Evolutionary conservation across 2,113 vertebrate genomes (phyloP).

Genomic region (Bubalus kerabau): DNA sequence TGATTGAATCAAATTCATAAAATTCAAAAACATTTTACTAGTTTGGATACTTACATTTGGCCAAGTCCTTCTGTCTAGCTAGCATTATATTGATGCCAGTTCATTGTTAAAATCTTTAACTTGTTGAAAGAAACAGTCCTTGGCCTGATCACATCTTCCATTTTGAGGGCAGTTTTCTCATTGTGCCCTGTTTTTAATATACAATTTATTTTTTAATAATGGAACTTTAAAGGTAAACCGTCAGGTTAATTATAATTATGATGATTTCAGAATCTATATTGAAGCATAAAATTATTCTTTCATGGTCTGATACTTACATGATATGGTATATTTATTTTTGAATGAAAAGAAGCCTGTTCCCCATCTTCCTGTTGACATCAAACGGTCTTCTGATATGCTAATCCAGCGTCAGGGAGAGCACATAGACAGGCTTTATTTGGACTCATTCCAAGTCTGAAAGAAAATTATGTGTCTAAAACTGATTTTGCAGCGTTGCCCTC

Average conservation of each 20-base stretch:
- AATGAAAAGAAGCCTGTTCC: constrained; percentile 79
- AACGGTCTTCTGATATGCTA: constrained; percentile 85
- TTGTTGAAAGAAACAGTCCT: neutral
- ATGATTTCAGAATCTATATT: constrained; percentile 71
- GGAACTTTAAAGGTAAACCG: constrained; percentile 51
- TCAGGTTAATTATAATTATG: constrained; percentile 57
- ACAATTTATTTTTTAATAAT: constrained; percentile 30
- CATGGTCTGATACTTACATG: constrained; percentile 59
- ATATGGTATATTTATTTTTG: constrained; percentile 78
- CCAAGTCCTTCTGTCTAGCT: neutral
- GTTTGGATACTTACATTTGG: neutral
- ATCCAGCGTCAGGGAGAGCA: constrained; percentile 73
- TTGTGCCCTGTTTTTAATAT: neutral
- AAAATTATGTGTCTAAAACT: constrained; percentile 70
- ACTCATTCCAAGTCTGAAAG: constrained; percentile 75
- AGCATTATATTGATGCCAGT: neutral
- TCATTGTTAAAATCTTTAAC: neutral
- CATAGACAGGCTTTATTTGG: constrained; percentile 76
- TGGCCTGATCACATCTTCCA: neutral
- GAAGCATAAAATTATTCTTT: constrained; percentile 69
- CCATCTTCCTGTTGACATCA: constrained; percentile 84
- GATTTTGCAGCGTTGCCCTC: constrained; percentile 62
- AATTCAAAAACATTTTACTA: neutral
- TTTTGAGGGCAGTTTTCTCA: constrained; percentile 37
- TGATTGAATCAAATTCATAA: neutral